Conservation (phyloP, 2,113 vertebrate genomes). For the Chaetops frenatus region DNA sequence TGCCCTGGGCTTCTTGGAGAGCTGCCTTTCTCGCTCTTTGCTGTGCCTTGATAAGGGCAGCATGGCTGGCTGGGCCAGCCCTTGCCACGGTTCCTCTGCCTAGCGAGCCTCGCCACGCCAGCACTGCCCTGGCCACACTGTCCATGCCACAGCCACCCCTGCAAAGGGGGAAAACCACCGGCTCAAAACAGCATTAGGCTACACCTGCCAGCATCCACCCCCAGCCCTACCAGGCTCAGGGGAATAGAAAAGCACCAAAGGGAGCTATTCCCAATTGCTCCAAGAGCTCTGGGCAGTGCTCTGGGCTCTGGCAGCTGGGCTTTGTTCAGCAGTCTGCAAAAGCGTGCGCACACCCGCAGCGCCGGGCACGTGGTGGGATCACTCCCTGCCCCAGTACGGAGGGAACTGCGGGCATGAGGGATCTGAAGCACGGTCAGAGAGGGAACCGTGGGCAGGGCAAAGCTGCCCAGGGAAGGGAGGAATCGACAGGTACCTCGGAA, state of each 20-base stretch:
- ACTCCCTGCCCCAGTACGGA: neutral
- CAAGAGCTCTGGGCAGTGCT: neutral
- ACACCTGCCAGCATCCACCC: neutral
- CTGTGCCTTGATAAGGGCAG: neutral
- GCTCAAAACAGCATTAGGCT: neutral
- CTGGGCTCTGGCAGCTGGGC: neutral
- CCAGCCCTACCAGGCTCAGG: neutral
- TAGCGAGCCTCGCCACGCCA: fast-evolving
- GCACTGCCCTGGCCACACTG: neutral
- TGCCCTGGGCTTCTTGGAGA: neutral
- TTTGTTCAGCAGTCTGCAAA: neutral
- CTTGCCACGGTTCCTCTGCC: neutral
- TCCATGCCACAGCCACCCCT: neutral
- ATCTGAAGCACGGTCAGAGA: neutral
- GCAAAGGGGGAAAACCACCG: fast-evolving
- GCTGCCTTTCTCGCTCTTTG: neutral
- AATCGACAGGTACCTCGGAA: neutral
- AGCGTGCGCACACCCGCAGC: fast-evolving
- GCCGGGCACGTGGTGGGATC: neutral
- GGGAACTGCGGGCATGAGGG: neutral
- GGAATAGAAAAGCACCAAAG: neutral
- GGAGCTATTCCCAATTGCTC: neutral
- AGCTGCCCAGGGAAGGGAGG: neutral
- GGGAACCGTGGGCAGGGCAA: neutral
- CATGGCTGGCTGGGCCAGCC: fast-evolving